A percentile compares a stretch with the other conserved stretches of the same genome.
phyloP scores from a whole-genome alignment of 2,888 invertebrate species.

The Pachydiplax longipennis region DNA sequence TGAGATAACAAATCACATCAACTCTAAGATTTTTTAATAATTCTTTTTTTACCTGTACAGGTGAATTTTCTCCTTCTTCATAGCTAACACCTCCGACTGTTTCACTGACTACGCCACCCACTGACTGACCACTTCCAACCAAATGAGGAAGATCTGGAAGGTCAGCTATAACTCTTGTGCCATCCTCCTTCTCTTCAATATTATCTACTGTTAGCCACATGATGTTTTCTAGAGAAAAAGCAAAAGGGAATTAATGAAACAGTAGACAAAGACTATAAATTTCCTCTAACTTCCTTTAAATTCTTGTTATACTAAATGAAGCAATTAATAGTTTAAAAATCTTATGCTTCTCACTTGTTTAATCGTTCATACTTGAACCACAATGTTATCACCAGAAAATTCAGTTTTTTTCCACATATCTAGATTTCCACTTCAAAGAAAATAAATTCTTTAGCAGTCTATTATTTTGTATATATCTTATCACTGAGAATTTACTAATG shows the following conservation, averaged over 20 bases:
- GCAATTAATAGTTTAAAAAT: no score
- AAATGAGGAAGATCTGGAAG: slow-evolving; percentile 86
- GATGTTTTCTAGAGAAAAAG: slow-evolving; percentile 77
- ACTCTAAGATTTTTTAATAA: neutral
- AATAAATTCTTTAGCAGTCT: no score
- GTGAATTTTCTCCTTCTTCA: slow-evolving; percentile 64
- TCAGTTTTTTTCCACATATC: no score
- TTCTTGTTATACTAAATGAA: no score
- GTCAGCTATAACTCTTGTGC: slow-evolving; percentile 78
- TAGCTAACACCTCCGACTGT: slow-evolving; percentile 78
- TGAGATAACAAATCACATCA: neutral
- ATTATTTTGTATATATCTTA: no score
- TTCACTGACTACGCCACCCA: slow-evolving; percentile 94
- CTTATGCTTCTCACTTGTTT: no score
- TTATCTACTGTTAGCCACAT: slow-evolving; percentile 96
- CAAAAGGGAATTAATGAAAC: neutral
- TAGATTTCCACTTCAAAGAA: no score
- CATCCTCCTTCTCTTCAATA: slow-evolving; percentile 74
- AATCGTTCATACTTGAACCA: no score
- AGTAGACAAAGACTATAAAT: no score
- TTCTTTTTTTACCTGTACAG: slow-evolving; percentile 57
- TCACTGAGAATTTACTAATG: no score
- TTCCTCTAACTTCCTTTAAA: no score
- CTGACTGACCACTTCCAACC: slow-evolving; percentile 94
- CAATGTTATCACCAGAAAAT: no score